Base-by-base conservation (phyloP, 30 jellyfish, hydroid and myxozoan species). In the Aurelia sp. region DNA sequence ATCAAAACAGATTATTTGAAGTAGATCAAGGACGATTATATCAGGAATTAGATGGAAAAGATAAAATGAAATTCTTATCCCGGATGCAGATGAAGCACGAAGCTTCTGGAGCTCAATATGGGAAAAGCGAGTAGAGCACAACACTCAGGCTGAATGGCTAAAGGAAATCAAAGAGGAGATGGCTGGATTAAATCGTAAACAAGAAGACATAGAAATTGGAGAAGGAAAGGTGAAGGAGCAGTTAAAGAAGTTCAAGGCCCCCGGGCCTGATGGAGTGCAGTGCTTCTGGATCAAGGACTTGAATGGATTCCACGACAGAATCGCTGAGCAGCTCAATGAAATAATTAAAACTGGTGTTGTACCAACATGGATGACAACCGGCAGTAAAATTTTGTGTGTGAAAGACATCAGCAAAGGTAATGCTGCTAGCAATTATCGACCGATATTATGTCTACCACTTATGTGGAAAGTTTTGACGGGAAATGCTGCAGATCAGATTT, bases 21-120 rank as follows among this genome's bases (percentile, higher is more conserved):
- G 80, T 68, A 4, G 80, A 68, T 30, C 81, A 35, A 73, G 85
- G 74, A 52, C 8, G 85, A 52, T 73, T 73, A 73, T 73, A 50
- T 73, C 73, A 73, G 55, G 41, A 44, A 41, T 73, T 68, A 4
- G 80, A 68, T 68, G 80, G 80, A 40, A 68, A 68, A 68, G 80
- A 68, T 4, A 68, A 55, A 68, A 68, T 17, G 80, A 68, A 20
- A 27, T 12, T 31, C 15, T 27, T 22, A 68, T 20, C 68, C 80
- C 67, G 18, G 80, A 8, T 15, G 72, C 17, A 61, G 72, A 61
- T 61, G 72, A 61, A 61, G 72, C 72, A 15, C 72, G 72, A 15
- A 61, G 17, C 72, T 61, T 61, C 72, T 61, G 72, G 72, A 61
- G 13, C 72, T 61, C 72, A 61, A 61, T 7, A 61, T 61, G 72